A percentile compares a stretch with the other conserved stretches of the same genome.
These are phyloP conservation scores for Gila orcuttii DNA, from an alignment of 2,113 vertebrate genomes.

Conservation along the genomic window DNA sequence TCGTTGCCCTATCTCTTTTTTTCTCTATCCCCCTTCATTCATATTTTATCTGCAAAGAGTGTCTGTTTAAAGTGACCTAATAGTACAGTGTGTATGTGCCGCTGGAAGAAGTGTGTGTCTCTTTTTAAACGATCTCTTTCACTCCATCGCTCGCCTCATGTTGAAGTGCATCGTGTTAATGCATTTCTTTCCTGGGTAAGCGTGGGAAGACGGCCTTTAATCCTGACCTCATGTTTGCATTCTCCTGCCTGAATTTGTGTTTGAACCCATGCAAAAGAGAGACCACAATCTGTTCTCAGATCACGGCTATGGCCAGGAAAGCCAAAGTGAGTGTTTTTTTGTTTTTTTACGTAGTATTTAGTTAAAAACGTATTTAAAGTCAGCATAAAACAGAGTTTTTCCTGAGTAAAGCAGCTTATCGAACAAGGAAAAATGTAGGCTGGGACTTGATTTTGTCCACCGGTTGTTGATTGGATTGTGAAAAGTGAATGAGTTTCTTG, in stretches of 20 bases:
- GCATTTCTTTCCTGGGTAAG: background rate
- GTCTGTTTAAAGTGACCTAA: slow-evolving; percentile 29
- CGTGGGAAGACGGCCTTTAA: background rate
- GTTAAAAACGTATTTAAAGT: background rate
- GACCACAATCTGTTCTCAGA: slow-evolving; percentile 23
- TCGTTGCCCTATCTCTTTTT: slow-evolving; percentile 58
- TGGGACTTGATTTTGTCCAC: background rate
- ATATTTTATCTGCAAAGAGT: slow-evolving; percentile 29
- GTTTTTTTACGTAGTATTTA: too few species aligned
- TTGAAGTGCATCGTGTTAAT: slow-evolving; percentile 9
- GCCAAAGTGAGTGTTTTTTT: background rate
- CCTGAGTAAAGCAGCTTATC: background rate
- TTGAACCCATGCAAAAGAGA: slow-evolving; percentile 18
- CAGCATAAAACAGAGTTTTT: background rate
- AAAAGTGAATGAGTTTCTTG: background rate
- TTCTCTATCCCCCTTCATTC: slow-evolving; percentile 35
- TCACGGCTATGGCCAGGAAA: slow-evolving; percentile 23
- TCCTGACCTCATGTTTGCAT: background rate
- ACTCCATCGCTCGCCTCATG: background rate
- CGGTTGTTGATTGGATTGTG: background rate
- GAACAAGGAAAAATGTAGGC: background rate
- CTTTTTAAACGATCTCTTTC: slow-evolving; percentile 37
- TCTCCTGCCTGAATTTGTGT: background rate
- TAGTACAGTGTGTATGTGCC: background rate
- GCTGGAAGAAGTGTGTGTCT: slow-evolving; percentile 1